Evolutionary conservation across 2,113 vertebrate species (phyloP).

Genomic region (Eulemur macaco): DNA sequence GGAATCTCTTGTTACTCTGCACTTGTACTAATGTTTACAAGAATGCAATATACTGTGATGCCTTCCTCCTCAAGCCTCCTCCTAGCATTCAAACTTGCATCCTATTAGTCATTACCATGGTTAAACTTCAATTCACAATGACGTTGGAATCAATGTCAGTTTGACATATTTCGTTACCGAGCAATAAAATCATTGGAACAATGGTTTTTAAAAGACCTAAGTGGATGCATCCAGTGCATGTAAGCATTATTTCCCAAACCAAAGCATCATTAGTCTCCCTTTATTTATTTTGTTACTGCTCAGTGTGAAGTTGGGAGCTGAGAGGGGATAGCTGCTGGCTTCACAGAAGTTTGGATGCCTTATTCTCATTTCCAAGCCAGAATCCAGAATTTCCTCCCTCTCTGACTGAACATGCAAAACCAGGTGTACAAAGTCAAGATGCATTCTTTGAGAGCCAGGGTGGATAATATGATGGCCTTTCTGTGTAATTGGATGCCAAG

Average conservation of each 20-base stretch:
- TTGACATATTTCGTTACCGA: slow-evolving; percentile 84
- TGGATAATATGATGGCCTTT: slow-evolving; percentile 41
- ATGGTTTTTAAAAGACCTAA: slow-evolving; percentile 69
- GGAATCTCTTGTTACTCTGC: slow-evolving; percentile 56
- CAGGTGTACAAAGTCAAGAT: not conserved
- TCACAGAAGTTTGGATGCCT: slow-evolving; percentile 64
- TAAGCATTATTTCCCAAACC: slow-evolving; percentile 70
- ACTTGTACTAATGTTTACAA: slow-evolving; percentile 83
- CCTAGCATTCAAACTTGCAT: slow-evolving; percentile 71
- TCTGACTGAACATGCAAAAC: not conserved
- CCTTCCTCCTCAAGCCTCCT: slow-evolving; percentile 70
- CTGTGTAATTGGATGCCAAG: slow-evolving; percentile 64
- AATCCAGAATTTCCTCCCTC: slow-evolving; percentile 28
- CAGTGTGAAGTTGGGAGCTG: not conserved
- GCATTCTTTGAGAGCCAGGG: not conserved
- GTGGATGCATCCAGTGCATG: slow-evolving; percentile 63
- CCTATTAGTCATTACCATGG: slow-evolving; percentile 66
- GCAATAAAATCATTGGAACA: slow-evolving; percentile 85
- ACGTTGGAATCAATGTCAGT: slow-evolving; percentile 82
- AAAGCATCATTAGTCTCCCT: slow-evolving; percentile 32
- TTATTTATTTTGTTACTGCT: slow-evolving; percentile 3
- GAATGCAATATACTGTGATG: slow-evolving; percentile 83
- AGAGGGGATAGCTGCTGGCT: not conserved
- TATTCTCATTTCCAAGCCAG: slow-evolving; percentile 61
- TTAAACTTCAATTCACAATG: slow-evolving; percentile 77